phyloP scores from a whole-genome alignment of 2,888 invertebrate genomes.

The Caradrina clavipalpis region DNA sequence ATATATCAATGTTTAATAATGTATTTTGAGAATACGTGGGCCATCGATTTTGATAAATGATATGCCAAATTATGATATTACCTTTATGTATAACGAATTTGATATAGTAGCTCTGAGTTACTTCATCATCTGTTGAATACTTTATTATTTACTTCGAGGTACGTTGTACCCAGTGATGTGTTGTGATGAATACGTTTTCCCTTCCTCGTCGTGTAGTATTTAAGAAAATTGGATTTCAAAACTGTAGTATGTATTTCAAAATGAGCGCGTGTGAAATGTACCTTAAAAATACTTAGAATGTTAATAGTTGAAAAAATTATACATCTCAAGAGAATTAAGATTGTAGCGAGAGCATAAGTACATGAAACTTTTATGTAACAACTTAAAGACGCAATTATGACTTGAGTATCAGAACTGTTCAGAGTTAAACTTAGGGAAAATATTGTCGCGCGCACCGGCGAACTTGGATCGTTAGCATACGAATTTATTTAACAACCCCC shows the following conservation, averaged over 20 bases:
- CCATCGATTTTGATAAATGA: slow-evolving; percentile 79
- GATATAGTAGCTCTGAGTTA: slow-evolving; percentile 71
- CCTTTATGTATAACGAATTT: slow-evolving; percentile 66
- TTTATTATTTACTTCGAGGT: slow-evolving; percentile 51
- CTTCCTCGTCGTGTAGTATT: slow-evolving; percentile 62
- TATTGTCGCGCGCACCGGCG: slow-evolving; percentile 55
- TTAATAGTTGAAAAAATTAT: slow-evolving; percentile 57
- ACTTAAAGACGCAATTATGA: slow-evolving; percentile 70
- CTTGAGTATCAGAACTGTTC: slow-evolving; percentile 60
- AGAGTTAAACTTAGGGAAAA: slow-evolving; percentile 60
- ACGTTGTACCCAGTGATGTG: slow-evolving; percentile 51
- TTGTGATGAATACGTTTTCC: slow-evolving; percentile 67
- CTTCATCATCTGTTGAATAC: slow-evolving; percentile 56
- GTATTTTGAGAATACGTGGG: slow-evolving; percentile 77
- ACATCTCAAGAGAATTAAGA: slow-evolving; percentile 46
- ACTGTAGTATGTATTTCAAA: slow-evolving; percentile 67
- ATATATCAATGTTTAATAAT: slow-evolving; percentile 69
- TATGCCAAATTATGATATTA: slow-evolving; percentile 82
- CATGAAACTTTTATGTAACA: slow-evolving; percentile 66
- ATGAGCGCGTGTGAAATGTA: slow-evolving; percentile 79
- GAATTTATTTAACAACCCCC: slow-evolving; percentile 53
- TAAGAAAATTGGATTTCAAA: slow-evolving; percentile 70
- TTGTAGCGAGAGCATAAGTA: slow-evolving; percentile 45
- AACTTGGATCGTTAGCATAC: slow-evolving; percentile 70
- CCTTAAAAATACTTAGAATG: slow-evolving; percentile 70